A percentile compares a stretch with the other conserved stretches of the same genome.
These are phyloP conservation scores for Anoura caudifer DNA, from an alignment of 2,113 vertebrate species.

Conservation along the genomic window DNA sequence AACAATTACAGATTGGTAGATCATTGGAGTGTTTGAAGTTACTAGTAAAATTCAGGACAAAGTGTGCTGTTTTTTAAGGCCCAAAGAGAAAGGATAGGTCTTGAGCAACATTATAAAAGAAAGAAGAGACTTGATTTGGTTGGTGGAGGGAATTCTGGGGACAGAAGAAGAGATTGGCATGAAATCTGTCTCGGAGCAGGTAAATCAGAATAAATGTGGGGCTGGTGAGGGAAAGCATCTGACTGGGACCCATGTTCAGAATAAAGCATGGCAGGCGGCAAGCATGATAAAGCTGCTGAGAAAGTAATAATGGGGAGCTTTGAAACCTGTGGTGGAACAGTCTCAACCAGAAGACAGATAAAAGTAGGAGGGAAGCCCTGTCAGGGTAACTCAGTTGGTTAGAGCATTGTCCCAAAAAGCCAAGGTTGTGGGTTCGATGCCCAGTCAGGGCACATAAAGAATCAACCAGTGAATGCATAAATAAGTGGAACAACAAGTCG, in stretches of 20 bases:
- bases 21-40: not conserved
- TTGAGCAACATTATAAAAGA: not conserved
- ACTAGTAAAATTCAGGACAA: not conserved
- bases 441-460: not conserved
- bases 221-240: not conserved
- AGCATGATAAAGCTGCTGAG: not conserved
- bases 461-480: too few species aligned
- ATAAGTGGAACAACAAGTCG: too few species aligned
- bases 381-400: not conserved
- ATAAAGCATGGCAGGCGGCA: not conserved
- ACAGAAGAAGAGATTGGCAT: not conserved
- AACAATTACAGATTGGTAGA: not conserved
- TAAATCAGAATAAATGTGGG: not conserved
- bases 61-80: not conserved
- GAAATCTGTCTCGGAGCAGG: not conserved
- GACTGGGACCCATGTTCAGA: not conserved
- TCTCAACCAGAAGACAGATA: not conserved
- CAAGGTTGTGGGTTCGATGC: not conserved
- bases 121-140: not conserved
- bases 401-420: not conserved
- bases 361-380: not conserved
- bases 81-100: not conserved
- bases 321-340: not conserved
- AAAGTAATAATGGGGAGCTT: not conserved
- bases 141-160: not conserved